Evolutionary conservation across 2,888 invertebrate species (phyloP).

Genomic region (Allacma fusca): DNA sequence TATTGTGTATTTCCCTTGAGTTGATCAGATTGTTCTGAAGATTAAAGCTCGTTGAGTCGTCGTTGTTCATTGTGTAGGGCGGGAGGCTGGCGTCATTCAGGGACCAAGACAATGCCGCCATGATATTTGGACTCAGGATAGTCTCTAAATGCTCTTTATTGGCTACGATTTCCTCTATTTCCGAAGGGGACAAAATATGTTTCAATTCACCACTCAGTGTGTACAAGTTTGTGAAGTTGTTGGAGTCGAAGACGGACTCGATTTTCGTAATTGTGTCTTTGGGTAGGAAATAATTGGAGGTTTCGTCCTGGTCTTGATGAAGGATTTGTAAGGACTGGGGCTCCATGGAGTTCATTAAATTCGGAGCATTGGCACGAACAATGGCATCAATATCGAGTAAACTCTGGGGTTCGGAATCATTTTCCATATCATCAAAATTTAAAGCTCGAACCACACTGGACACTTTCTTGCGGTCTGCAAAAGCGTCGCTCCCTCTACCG

Average conservation of each 20-base stretch:
- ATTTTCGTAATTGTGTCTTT: constrained; percentile 58
- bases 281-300: constrained; percentile 57
- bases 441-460: constrained; percentile 24
- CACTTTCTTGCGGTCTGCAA: constrained; percentile 8
- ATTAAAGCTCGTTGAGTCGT: constrained; percentile 33
- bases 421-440: constrained; percentile 31
- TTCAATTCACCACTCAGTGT: constrained; percentile 62
- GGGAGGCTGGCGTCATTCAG: constrained; percentile 60
- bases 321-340: constrained; percentile 43
- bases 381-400: constrained; percentile 59
- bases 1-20: not conserved
- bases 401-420: constrained; percentile 30
- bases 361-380: constrained; percentile 57
- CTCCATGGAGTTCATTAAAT: constrained; percentile 50
- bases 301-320: constrained; percentile 46
- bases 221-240: constrained; percentile 63
- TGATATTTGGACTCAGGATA: constrained; percentile 62
- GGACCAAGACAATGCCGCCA: constrained; percentile 62
- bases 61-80: constrained; percentile 13
- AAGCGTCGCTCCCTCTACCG: not conserved
- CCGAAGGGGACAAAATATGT: constrained; percentile 62
- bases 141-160: constrained; percentile 62
- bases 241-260: constrained; percentile 58
- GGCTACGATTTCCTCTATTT: constrained; percentile 63
- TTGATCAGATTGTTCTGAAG: constrained; percentile 31